Percentiles rank a stretch among this genome's conserved stretches.
These are phyloP conservation scores for Ditylenchus dipsaci DNA, from an alignment of 1,140 invertebrate genomes.

Conservation along the genomic window DNA sequence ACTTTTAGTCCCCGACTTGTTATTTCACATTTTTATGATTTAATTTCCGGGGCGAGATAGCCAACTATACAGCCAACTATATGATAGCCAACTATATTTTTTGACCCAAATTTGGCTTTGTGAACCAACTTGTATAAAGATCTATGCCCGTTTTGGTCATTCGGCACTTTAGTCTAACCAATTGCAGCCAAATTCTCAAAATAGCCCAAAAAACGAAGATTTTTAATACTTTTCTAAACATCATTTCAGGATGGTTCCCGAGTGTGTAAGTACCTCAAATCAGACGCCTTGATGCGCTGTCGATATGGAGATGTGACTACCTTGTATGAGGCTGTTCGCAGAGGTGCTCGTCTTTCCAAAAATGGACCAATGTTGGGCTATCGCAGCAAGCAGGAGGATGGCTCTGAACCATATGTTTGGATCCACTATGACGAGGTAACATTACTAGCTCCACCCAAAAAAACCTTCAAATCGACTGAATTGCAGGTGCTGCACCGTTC, in stretches of 20 bases:
- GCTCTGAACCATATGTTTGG: conserved; percentile 79
- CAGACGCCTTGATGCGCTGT: conserved; percentile 78
- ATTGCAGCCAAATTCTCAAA: no score
- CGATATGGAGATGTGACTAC: conserved; percentile 76
- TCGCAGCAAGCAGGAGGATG: conserved; percentile 59
- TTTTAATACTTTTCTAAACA: no score
- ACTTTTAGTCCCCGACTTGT: no score
- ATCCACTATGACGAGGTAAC: conserved; percentile 81
- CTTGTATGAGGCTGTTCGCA: conserved; percentile 81
- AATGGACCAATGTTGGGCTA: conserved; percentile 59
- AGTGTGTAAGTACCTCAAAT: conserved; percentile 81
- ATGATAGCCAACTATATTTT: no score
- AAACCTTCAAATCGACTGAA: not conserved
- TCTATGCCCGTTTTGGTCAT: no score
- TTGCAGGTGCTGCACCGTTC: conserved; percentile 37
- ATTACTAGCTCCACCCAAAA: not conserved
- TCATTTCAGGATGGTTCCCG: conserved; percentile 79
- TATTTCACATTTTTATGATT: no score
- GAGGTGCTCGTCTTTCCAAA: conserved; percentile 64
- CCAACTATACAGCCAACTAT: no score
- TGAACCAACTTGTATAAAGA: no score
- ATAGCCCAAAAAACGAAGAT: no score
- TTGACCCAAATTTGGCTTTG: no score
- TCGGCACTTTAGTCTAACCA: no score
- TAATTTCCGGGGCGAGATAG: no score